Evolutionary conservation across 2,113 vertebrate genomes (phyloP).

Genomic region (Oreochromis niloticus): DNA sequence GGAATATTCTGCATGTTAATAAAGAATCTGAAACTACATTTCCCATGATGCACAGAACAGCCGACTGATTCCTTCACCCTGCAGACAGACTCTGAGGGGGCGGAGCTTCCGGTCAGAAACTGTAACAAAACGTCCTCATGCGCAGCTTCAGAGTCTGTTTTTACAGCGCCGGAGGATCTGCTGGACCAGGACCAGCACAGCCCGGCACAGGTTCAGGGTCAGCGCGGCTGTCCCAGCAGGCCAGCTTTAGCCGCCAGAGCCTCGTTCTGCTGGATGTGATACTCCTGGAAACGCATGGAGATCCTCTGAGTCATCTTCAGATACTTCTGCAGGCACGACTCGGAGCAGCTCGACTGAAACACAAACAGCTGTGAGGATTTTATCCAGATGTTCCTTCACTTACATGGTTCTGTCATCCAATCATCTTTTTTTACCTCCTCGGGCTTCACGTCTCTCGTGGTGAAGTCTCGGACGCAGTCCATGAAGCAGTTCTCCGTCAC

Average conservation of each 20-base stretch:
- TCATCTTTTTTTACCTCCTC: slow-evolving; percentile 81
- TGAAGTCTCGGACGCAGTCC: slow-evolving; percentile 97
- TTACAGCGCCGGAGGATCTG: background rate
- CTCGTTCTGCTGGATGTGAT: slow-evolving; percentile 98
- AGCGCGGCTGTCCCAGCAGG: slow-evolving; percentile 83
- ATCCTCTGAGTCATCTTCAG: slow-evolving; percentile 99
- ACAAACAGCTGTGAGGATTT: background rate
- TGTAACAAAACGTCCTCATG: background rate
- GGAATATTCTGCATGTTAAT: background rate
- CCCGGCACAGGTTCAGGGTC: background rate
- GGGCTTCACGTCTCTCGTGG: slow-evolving; percentile 86
- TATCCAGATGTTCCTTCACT: background rate
- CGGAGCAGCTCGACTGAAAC: slow-evolving; percentile 84
- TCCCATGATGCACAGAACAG: background rate
- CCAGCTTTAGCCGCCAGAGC: slow-evolving; percentile 95
- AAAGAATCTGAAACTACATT: background rate
- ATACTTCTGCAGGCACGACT: slow-evolving; percentile 95
- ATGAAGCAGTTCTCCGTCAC: slow-evolving; percentile 96
- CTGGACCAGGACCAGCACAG: background rate
- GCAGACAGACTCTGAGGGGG: background rate
- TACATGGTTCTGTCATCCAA: fast-evolving
- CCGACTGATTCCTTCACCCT: background rate
- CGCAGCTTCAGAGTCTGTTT: background rate
- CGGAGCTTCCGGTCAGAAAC: background rate
- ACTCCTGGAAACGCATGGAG: slow-evolving; percentile 98